Evolutionary conservation across 1,140 invertebrate genomes (phyloP), one percentile per base, ranked within the genome.

Genomic region (Brachionus asplanchnoidis): DNA sequence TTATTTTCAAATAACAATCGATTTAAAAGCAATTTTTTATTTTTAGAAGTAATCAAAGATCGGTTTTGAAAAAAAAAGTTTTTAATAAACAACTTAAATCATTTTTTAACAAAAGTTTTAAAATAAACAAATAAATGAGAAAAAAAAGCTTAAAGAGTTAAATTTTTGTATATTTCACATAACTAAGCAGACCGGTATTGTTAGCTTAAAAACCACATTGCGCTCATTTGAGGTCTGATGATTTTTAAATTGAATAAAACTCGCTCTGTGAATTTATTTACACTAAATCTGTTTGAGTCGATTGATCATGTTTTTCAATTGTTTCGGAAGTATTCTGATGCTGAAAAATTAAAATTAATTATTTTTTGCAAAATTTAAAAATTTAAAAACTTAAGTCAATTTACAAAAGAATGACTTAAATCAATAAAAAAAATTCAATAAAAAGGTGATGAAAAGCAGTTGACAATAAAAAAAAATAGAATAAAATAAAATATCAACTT

Each of bases 181-280:
- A 28, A 73, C 32, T 42, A 73, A 73, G 40, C 68, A 73, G 68
- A 73, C 68, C 68, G 68, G 68, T 73, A 73, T 73, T 40, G 7
- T 73, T 42, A 40, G 68, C 36, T 73, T 73, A 73, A 73, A 73
- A 73, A 73, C 36, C 68, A 73, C 42, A 9, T 73, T 12, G 68
- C 68, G 68, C 68, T 73, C 68, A 73, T 14, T 73, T 73, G 68
- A 73, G 68, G 68, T 73, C 68, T 73, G 68, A 73, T 73, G 68
- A 73, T 73, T 73, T 73, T 73, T 73, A 73, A 73, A n/a, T 42
- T 75, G 32, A 42, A 42, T 42, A 40, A 42, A 44, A 44, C 70
- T 14, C 17, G 36, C 17, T 40, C 20, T 36, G 5, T 44, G 5
- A 42, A 42, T 8, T 0, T 23, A 77, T 46, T 77, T 77, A 46